These are phyloP conservation scores for Agelas oroides DNA, from an alignment of 37 sponge, comb jelly and placozoan genomes.

Conservation along the genomic window DNA sequence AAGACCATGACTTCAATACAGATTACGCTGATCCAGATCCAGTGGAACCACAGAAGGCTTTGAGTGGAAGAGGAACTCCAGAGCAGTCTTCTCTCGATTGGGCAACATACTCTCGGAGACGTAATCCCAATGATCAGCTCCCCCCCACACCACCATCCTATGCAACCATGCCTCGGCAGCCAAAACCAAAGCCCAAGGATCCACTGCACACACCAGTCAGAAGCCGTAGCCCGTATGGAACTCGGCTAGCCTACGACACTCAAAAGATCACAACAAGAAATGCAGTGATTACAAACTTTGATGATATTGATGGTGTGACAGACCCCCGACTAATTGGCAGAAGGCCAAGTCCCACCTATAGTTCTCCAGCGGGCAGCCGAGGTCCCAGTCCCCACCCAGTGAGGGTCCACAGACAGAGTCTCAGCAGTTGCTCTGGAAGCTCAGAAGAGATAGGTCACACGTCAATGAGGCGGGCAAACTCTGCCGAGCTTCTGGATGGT, in stretches of 20 bases:
- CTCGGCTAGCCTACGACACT: not conserved
- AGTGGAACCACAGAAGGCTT: not conserved
- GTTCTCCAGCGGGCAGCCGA: constrained; percentile 27
- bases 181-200: not conserved
- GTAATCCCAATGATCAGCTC: constrained; percentile 64
- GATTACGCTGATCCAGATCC: not conserved
- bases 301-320: no score
- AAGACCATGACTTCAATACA: not conserved
- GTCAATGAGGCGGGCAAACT: constrained; percentile 7
- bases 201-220: constrained; percentile 7
- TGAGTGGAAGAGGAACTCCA: not conserved
- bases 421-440: constrained; percentile 45
- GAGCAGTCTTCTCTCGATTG: not conserved
- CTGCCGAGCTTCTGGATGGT: constrained; percentile 35
- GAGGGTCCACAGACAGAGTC: constrained; percentile 18
- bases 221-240: not conserved
- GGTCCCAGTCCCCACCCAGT: constrained; percentile 17
- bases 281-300: no score
- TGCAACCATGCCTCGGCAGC: constrained; percentile 24
- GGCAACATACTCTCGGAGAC: not conserved
- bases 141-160: constrained; percentile 57
- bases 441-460: constrained; percentile 38
- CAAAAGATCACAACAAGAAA: not conserved
- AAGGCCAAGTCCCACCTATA: constrained; percentile 9
- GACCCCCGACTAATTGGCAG: not conserved